Base-by-base conservation (phyloP, 1,140 invertebrate species). In the Zophobas morio region DNA sequence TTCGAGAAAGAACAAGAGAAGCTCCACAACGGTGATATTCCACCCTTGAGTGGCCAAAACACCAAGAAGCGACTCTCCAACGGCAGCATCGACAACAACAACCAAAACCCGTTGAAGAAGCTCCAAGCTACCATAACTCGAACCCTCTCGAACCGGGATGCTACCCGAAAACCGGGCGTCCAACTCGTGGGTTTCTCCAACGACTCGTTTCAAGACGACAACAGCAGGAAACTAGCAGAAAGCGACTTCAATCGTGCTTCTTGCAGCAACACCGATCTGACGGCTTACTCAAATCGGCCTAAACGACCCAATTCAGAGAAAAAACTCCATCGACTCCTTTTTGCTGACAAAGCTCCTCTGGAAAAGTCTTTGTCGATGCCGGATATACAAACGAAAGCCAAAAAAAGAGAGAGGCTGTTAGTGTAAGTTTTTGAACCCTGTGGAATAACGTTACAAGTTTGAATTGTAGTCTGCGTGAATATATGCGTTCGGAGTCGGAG, bases 321-420 rank as follows among this genome's bases (percentile, higher is more conserved):
- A 70, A 87, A 79, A 81, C 83, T 89, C 1, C 86, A 88, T 4
- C 86, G 88, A 54, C 82, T 91, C 8, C 82, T 90, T 32, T 84
- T 89, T 40, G 82, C 81, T 4, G 89, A 86, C 74, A 91, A 90
- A 82, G 89, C 88, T 35, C 91, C 92, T 0, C 83, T 96, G 35
- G 92, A 94, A 81, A 96, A 95, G 84, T 94, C 94, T 1, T 86
- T 91, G 42, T 96, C 95, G 0, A 92, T 96, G 90, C 94, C 95
- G 0, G 94, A 96, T 82, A 94, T 96, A 76, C 92, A 94, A 75
- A 93, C 91, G 36, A 91, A 91, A 80, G 88, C 86, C 2, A 94
- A 94, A 80, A 94, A 93, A 81, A 86, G 90, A 56, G 91, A 94
- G 81, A 85, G 92, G 78, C 84, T 93, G 2, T 87, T 91, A 77